Evolutionary conservation across 2,797 vertebrate species (phyloP).

Genomic region (Eutrigla gurnardus): DNA sequence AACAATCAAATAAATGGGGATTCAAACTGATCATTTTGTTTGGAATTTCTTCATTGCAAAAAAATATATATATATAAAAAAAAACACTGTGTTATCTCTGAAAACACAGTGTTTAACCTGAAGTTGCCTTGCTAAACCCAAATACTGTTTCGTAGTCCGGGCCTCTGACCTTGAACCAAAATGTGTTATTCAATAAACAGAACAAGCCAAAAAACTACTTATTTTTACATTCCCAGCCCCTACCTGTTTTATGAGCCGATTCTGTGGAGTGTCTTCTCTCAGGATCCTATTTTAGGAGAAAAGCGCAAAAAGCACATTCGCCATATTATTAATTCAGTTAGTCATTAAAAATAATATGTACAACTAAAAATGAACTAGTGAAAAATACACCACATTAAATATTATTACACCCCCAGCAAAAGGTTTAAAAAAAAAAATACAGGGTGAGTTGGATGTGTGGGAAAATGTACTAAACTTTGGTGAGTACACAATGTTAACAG

Average conservation of each 20-base stretch:
- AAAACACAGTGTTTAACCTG: neutral
- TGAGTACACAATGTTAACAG: slow-evolving; percentile 21
- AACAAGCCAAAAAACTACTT: neutral
- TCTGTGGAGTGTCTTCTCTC: slow-evolving; percentile 86
- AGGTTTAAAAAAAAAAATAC: neutral
- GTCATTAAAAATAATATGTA: neutral
- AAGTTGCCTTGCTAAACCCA: neutral
- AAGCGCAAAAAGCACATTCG: slow-evolving; percentile 19
- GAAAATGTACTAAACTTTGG: slow-evolving; percentile 21
- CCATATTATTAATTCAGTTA: neutral
- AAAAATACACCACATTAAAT: neutral
- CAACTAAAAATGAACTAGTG: neutral
- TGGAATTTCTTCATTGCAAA: no score
- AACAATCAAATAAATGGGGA: no score
- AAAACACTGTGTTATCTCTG: neutral
- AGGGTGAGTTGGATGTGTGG: slow-evolving; percentile 23
- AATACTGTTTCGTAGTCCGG: neutral
- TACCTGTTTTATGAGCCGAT: slow-evolving; percentile 85
- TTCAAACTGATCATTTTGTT: no score
- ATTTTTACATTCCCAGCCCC: slow-evolving; percentile 16
- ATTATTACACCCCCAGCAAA: neutral
- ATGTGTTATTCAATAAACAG: neutral
- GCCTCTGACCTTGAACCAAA: slow-evolving; percentile 9
- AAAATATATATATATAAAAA: no score
- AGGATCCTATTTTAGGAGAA: slow-evolving; percentile 83